Evolutionary conservation across 2,113 vertebrate genomes (phyloP), one percentile per base, ranked within the genome.

Genomic region (Oceanodroma tethys): DNA sequence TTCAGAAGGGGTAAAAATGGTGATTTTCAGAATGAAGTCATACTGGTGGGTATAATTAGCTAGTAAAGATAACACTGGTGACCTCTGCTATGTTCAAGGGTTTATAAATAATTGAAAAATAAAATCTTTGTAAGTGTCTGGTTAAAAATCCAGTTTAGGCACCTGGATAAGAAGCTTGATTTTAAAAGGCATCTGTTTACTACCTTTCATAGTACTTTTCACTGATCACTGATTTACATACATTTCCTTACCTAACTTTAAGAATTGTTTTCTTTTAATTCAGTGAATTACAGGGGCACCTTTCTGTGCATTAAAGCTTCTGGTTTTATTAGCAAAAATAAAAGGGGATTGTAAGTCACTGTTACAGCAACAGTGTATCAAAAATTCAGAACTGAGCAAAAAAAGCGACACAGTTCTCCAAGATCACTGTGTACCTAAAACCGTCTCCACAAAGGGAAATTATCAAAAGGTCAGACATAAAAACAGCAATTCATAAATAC

Each of bases 401-500:
- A 25, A 29, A 10, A 13, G 7, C 29, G 8, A 34, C 65, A 70
- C 5, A 62, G 30, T 71, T 94, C 78, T 86, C 42, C 34, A 73
- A 75, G 65, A 94, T 93, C 56, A 72, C 53, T 79, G 66, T 70
- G 80, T 82, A 94, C n/a, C 27, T 71, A 80, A 93, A 96, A 91
- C 67, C 36, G 81, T 65, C 83, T 94, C 92, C 75, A 96, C 74
- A 95, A 97, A 95, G 29, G 79, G 70, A 97, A 98, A 97, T 97
- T 97, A 95, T 59, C 66, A 83, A 97, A 98, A 98, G 97, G 97
- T 98, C 96, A 98, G 90, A 94, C 59, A 92, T 91, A 97, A 97
- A 98, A 98, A 96, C 96, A 97, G 90, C 93, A 96, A 47, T 97
- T 97, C 96, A 97, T 95, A 98, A 97, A 97, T 90, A 95, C 91